These are phyloP conservation scores for Fistularia tabacaria DNA, from an alignment of 2,797 vertebrate species.

Conservation along the genomic window DNA sequence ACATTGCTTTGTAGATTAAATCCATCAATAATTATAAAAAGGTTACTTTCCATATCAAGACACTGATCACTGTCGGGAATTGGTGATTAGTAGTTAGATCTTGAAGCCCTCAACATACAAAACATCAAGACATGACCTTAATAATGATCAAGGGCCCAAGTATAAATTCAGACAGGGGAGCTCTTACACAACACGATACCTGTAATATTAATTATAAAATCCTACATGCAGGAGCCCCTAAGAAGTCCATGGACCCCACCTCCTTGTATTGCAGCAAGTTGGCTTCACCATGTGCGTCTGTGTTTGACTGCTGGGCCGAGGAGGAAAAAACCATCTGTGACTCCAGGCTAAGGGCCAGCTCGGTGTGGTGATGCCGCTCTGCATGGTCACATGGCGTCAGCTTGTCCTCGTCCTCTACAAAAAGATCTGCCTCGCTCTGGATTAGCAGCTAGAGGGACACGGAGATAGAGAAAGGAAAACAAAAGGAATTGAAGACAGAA, in stretches of 20 bases:
- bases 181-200: too few relatives aligned
- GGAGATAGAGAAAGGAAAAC: background rate
- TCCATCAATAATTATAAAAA: too few relatives aligned
- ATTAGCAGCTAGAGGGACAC: constrained; percentile 83
- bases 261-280: constrained; percentile 92
- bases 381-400: constrained; percentile 97
- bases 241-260: constrained; percentile 64
- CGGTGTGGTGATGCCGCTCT: constrained; percentile 95
- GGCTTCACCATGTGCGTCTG: constrained; percentile 87
- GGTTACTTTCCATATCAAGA: too few relatives aligned
- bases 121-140: too few relatives aligned
- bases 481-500: constrained; percentile 13
- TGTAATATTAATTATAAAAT: too few relatives aligned
- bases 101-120: too few relatives aligned
- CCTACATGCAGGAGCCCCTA: background rate
- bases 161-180: too few relatives aligned
- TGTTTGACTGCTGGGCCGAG: constrained; percentile 58
- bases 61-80: too few relatives aligned
- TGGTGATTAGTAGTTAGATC: too few relatives aligned
- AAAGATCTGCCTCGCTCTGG: constrained; percentile 91
- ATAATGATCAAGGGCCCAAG: too few relatives aligned
- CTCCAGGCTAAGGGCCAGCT: constrained; percentile 95
- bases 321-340: constrained; percentile 98
- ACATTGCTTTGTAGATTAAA: too few relatives aligned
- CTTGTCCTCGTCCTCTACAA: constrained; percentile 96